These are phyloP conservation scores for Chamaetylas fuelleborni DNA, from an alignment of 2,113 vertebrate genomes.

Conservation along the genomic window DNA sequence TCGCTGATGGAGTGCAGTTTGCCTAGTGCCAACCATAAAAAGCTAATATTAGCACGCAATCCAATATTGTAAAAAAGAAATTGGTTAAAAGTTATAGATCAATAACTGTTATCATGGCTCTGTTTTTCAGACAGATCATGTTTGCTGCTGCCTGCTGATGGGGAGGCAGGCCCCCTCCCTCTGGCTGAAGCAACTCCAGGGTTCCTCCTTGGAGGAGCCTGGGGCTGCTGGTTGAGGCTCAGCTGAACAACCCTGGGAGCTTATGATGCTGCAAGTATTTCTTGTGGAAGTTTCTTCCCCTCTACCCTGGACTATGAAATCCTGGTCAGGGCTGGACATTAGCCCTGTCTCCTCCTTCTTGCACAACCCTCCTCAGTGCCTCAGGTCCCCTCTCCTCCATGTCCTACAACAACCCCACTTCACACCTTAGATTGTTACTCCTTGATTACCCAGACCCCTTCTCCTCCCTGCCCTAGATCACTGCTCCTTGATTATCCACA, in stretches of 20 bases:
- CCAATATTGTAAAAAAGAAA: constrained; percentile 37
- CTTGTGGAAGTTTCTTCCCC: neutral
- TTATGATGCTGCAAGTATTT: fast-evolving
- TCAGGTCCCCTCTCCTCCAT: neutral
- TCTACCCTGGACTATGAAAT: neutral
- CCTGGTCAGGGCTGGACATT: too few relatives aligned
- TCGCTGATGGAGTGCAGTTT: constrained; percentile 22
- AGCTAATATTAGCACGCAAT: neutral
- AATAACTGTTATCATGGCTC: neutral
- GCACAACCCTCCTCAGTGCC: neutral
- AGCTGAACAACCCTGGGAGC: neutral
- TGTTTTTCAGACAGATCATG: constrained; percentile 17
- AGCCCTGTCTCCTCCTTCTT: neutral
- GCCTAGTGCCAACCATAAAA: constrained; percentile 7
- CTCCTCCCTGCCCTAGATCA: neutral
- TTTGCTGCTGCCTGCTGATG: neutral
- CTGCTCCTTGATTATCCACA: neutral
- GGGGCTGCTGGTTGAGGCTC: neutral
- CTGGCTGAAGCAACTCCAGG: neutral
- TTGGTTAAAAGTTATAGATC: constrained; percentile 58
- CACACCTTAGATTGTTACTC: neutral
- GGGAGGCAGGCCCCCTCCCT: neutral
- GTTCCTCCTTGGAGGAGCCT: neutral
- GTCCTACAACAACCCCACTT: neutral
- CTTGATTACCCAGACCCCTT: neutral